phyloP scores from a whole-genome alignment of 2,888 invertebrate genomes.

The Erannis defoliaria region DNA sequence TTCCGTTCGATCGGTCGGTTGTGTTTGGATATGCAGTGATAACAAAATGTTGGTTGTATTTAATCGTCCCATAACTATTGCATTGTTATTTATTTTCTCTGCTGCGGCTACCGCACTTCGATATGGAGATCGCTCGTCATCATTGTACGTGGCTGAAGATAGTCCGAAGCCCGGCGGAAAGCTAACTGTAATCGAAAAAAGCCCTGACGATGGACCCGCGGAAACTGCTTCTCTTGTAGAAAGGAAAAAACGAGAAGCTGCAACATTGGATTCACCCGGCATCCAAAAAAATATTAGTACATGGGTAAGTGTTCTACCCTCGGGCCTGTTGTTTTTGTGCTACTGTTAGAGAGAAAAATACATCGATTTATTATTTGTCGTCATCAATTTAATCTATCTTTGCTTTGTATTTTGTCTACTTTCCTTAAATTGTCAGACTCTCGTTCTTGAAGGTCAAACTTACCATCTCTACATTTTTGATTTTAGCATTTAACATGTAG shows the following conservation, averaged over 20 bases:
- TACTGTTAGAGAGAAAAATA: constrained; percentile 34
- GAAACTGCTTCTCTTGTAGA: constrained; percentile 55
- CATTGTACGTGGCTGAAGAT: constrained; percentile 75
- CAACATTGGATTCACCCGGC: constrained; percentile 62
- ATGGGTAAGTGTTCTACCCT: constrained; percentile 69
- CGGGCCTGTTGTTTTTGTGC: constrained; percentile 37
- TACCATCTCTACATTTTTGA: constrained; percentile 40
- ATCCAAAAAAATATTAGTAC: constrained; percentile 78
- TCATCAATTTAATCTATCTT: constrained; percentile 36
- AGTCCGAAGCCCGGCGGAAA: constrained; percentile 53
- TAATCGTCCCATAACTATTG: constrained; percentile 65
- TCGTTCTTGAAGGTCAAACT: constrained; percentile 44
- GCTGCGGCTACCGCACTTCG: constrained; percentile 61
- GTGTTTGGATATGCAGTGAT: constrained; percentile 75
- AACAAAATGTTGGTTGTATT: constrained; percentile 79
- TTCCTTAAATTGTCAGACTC: constrained; percentile 57
- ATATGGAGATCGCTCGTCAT: constrained; percentile 64
- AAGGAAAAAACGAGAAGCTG: constrained; percentile 76
- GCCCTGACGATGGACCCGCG: constrained; percentile 51
- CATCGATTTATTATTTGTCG: constrained; percentile 50
- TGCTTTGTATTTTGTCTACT: constrained; percentile 47
- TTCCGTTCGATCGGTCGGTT: constrained; percentile 60
- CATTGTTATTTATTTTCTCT: constrained; percentile 66
- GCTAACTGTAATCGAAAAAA: constrained; percentile 69
- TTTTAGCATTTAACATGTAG: constrained; percentile 16